Conservation (phyloP, 2,113 vertebrate genomes). For the Ceratotherium simum region DNA sequence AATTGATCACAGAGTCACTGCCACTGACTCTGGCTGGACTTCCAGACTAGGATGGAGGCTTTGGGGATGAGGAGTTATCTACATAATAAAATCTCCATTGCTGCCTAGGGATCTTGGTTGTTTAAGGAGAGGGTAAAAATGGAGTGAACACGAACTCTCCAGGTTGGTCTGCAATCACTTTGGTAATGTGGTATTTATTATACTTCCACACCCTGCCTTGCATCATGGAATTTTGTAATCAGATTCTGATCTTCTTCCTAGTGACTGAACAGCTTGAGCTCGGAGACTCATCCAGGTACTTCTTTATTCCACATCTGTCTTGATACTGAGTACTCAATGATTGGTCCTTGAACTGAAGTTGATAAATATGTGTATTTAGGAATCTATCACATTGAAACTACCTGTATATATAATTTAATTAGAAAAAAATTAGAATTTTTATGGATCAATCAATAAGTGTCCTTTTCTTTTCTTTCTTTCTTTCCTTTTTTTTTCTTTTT, state of each 20-base stretch:
- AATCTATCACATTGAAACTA: neutral
- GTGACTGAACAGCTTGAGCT: neutral
- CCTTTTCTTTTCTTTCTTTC: no score
- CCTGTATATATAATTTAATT: neutral
- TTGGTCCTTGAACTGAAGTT: neutral
- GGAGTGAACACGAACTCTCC: neutral
- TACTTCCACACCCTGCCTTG: neutral
- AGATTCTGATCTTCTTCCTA: neutral
- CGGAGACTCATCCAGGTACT: neutral
- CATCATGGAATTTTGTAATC: neutral
- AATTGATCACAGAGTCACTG: neutral
- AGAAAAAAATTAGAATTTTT: neutral
- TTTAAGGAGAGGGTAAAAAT: neutral
- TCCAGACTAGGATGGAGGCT: neutral
- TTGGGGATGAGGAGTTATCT: neutral
- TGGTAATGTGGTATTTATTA: neutral
- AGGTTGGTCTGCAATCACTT: neutral
- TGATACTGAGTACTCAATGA: neutral
- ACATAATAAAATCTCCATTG: neutral
- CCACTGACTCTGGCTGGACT: neutral
- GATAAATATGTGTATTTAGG: neutral
- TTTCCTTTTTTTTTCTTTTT: neutral
- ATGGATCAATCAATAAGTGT: neutral
- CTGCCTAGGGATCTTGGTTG: neutral
- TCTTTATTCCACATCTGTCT: neutral